phyloP scores from a whole-genome alignment of 1,140 invertebrate genomes.

The Druon quercuslanigerum region DNA sequence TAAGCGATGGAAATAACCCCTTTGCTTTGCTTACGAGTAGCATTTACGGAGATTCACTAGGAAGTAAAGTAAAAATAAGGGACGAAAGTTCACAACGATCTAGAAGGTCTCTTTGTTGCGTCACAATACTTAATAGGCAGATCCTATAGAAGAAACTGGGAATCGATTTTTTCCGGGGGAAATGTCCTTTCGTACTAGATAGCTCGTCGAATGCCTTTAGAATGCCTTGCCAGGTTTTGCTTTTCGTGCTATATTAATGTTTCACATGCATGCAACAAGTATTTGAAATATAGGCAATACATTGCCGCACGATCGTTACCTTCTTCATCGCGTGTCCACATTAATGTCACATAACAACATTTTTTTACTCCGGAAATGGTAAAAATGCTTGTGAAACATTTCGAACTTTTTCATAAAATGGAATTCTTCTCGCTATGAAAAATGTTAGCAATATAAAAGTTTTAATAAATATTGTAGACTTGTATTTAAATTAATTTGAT shows the following conservation, averaged over 20 bases:
- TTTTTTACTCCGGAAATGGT: slow-evolving; percentile 6
- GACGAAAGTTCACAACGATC: slow-evolving; percentile 49
- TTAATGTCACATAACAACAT: slow-evolving; percentile 28
- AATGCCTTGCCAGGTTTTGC: slow-evolving; percentile 28
- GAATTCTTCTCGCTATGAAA: neutral
- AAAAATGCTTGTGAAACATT: slow-evolving; percentile 18
- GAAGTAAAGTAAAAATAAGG: slow-evolving; percentile 45
- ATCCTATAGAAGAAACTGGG: slow-evolving; percentile 49
- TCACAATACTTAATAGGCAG: slow-evolving; percentile 54
- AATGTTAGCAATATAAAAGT: no score
- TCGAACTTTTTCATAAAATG: neutral
- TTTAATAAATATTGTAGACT: no score
- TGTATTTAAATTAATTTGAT: neutral
- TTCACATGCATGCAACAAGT: slow-evolving; percentile 24
- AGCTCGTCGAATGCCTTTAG: no score
- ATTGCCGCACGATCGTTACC: slow-evolving; percentile 19
- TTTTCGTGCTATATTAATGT: slow-evolving; percentile 20
- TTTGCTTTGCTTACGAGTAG: slow-evolving; percentile 42
- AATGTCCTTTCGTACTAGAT: slow-evolving; percentile 33
- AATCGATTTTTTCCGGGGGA: slow-evolving; percentile 50
- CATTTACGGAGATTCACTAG: slow-evolving; percentile 40
- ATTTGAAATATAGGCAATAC: slow-evolving; percentile 29
- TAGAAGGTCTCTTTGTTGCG: slow-evolving; percentile 51
- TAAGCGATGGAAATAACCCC: slow-evolving; percentile 45
- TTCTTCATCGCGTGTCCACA: slow-evolving; percentile 10